A percentile compares a stretch with the other conserved stretches of the same genome.
These are phyloP conservation scores for Diabrotica undecimpunctata DNA, from an alignment of 1,140 invertebrate species.

Conservation along the genomic window DNA sequence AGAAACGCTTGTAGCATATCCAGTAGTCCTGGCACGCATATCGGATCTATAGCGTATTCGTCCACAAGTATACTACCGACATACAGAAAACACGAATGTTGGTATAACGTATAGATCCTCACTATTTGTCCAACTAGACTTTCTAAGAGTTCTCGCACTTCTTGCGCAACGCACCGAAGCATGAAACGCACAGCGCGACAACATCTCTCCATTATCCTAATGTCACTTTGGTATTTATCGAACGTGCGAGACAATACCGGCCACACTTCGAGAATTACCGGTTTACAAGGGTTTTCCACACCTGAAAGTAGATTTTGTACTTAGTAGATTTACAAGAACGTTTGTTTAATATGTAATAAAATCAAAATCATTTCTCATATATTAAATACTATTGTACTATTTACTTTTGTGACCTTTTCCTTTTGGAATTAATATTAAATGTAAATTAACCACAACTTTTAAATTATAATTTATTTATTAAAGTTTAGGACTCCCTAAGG, in stretches of 20 bases:
- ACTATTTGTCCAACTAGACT: slow-evolving; percentile 85
- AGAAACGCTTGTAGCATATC: slow-evolving; percentile 87
- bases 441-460: no score
- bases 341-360: no score
- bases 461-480: no score
- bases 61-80: slow-evolving; percentile 93
- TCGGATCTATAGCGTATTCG: slow-evolving; percentile 75
- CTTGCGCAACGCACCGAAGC: slow-evolving; percentile 78
- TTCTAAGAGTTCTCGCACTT: slow-evolving; percentile 66
- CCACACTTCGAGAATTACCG: slow-evolving; percentile 81
- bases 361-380: no score
- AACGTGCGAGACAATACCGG: slow-evolving; percentile 76
- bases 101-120: slow-evolving; percentile 72
- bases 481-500: no score
- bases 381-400: no score
- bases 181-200: slow-evolving; percentile 88
- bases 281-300: slow-evolving; percentile 75
- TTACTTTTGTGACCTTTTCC: no score
- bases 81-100: slow-evolving; percentile 94
- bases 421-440: no score
- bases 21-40: slow-evolving; percentile 71
- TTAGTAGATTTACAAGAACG: no score
- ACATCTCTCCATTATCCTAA: slow-evolving; percentile 85
- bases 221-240: slow-evolving; percentile 73
- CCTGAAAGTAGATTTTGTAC: slow-evolving; percentile 45